Evolutionary conservation across 2,113 vertebrate species (phyloP).

Genomic region (Glareola pratincola): DNA sequence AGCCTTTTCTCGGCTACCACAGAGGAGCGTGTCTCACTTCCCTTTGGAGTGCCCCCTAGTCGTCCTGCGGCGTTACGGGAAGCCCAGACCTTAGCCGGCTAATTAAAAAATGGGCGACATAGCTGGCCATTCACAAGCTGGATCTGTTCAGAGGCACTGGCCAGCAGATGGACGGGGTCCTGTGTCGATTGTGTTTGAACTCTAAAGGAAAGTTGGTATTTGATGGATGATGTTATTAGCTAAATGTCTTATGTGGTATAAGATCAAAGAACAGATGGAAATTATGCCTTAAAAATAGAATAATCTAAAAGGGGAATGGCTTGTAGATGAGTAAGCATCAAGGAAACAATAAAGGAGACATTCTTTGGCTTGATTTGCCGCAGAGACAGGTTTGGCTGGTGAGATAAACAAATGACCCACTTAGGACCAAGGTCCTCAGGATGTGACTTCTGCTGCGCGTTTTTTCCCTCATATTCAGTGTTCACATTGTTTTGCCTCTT

Average conservation of each 20-base stretch:
- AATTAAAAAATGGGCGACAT: conserved; percentile 44
- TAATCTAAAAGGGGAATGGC: conserved; percentile 72
- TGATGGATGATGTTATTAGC: conserved; percentile 67
- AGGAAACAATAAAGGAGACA: conserved; percentile 70
- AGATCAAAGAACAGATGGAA: conserved; percentile 77
- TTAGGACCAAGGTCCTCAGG: neutral
- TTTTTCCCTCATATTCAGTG: neutral
- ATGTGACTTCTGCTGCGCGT: neutral
- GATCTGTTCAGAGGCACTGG: conserved; percentile 45
- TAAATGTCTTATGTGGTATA: conserved; percentile 69
- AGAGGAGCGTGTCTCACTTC: neutral
- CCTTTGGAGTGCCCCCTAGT: neutral
- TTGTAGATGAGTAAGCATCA: conserved; percentile 65
- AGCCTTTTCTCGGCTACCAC: rapidly evolving
- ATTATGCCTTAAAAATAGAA: conserved; percentile 74
- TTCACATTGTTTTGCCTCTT: neutral
- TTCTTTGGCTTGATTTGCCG: conserved; percentile 66
- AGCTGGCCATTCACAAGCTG: conserved; percentile 45
- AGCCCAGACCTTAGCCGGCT: neutral
- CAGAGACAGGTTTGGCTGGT: conserved; percentile 29
- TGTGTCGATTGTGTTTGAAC: conserved; percentile 53
- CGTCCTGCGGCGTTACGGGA: neutral
- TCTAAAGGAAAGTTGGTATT: conserved; percentile 56
- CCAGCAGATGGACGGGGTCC: conserved; percentile 47
- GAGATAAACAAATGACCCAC: conserved; percentile 16